Percentiles rank a stretch among this genome's conserved stretches.
Conservation (phyloP, 2,888 invertebrate genomes). For the Elmis aenea region DNA sequence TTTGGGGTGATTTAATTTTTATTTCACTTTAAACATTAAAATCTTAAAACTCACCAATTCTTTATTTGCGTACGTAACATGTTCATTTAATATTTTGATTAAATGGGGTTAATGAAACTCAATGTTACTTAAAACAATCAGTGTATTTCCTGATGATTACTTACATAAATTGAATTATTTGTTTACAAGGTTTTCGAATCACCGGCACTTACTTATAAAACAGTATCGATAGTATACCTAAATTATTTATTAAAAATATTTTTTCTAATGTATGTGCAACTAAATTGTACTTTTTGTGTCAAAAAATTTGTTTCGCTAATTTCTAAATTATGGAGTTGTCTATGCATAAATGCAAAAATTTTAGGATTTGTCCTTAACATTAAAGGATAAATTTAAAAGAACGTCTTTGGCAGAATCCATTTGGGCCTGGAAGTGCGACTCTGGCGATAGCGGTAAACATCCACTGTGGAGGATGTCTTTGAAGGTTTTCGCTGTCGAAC, state of each 20-base stretch:
- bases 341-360: conserved; percentile 10
- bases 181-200: too few species aligned
- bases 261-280: conserved; percentile 34
- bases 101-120: too few species aligned
- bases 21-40: too few species aligned
- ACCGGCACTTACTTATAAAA: conserved; percentile 24
- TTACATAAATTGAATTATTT: too few species aligned
- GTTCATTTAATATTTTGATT: too few species aligned
- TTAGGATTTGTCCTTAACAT: conserved; percentile 38
- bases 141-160: too few species aligned
- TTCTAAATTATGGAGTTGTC: conserved; percentile 4
- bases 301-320: conserved; percentile 27
- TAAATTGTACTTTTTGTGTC: conserved; percentile 38
- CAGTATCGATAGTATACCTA: conserved; percentile 21
- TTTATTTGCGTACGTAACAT: too few species aligned
- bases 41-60: too few species aligned
- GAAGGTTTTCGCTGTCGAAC: conserved; percentile 35
- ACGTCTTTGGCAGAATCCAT: conserved; percentile 42
- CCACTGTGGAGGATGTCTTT: conserved; percentile 37
- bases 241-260: conserved; percentile 27
- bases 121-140: too few species aligned
- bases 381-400: conserved; percentile 42
- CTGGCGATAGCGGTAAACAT: conserved; percentile 30
- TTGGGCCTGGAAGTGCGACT: conserved; percentile 37
- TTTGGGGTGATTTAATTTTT: too few species aligned